Percentiles rank a stretch among this genome's conserved stretches.
Evolutionary conservation across 1,140 invertebrate species (phyloP).

Genomic region (Heterodera carotae): DNA sequence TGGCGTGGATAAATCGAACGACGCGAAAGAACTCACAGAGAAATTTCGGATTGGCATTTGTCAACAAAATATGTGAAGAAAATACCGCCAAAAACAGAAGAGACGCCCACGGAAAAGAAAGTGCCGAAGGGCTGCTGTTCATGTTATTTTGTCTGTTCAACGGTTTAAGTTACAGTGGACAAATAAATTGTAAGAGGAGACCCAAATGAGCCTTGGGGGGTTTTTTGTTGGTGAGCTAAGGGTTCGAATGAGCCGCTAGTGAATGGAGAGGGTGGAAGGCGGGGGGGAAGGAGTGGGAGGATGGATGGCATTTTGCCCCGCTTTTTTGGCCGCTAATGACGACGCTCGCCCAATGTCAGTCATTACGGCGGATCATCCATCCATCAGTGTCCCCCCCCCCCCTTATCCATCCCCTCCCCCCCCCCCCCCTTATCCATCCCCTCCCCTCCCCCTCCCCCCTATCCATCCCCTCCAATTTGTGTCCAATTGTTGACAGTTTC

Average conservation of each 20-base stretch:
- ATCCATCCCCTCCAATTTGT: background rate
- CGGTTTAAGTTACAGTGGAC: background rate
- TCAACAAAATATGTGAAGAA: background rate
- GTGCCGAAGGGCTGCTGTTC: too few species aligned
- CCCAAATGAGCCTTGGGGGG: too few species aligned
- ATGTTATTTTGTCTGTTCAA: too few species aligned
- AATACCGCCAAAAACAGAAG: background rate
- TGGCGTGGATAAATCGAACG: background rate
- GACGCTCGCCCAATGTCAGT: background rate
- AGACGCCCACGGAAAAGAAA: background rate
- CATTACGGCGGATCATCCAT: too few species aligned
- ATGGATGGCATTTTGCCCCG: background rate
- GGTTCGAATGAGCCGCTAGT: background rate
- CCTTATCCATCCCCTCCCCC: background rate
- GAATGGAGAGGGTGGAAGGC: background rate
- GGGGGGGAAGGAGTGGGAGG: too few species aligned
- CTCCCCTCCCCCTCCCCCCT: background rate
- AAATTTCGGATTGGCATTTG: slow-evolving; percentile 12
- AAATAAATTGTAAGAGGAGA: too few species aligned
- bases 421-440: background rate
- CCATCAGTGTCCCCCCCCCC: background rate
- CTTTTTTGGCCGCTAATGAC: too few species aligned
- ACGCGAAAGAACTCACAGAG: slow-evolving; percentile 10
- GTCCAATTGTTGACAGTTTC: background rate
- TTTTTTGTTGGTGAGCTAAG: too few species aligned